Evolutionary conservation across 2,888 invertebrate genomes (phyloP).

Genomic region (Drosophila subsilvestris): DNA sequence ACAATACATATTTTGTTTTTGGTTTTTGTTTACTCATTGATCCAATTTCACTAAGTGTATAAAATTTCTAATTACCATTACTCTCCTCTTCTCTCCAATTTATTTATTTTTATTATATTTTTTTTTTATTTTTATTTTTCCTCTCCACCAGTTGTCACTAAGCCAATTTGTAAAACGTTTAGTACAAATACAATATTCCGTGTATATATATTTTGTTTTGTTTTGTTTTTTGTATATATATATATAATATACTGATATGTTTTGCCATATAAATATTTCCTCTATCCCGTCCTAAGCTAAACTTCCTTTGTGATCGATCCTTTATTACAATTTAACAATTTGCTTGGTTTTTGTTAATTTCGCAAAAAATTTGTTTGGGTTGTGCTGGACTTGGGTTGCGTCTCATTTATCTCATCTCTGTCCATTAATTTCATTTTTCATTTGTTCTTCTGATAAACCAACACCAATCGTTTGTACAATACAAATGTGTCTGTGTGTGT

Average conservation of each 20-base stretch:
- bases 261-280: conserved; percentile 71
- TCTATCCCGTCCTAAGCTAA: conserved; percentile 33
- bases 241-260: conserved; percentile 78
- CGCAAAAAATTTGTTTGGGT: conserved; percentile 33
- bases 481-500: conserved; percentile 51
- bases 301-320: conserved; percentile 19
- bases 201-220: conserved; percentile 57
- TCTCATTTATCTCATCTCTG: conserved; percentile 31
- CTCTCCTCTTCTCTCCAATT: conserved; percentile 1
- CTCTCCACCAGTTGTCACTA: conserved; percentile 52
- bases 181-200: conserved; percentile 79
- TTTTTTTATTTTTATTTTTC: conserved; percentile 45
- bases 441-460: conserved; percentile 47
- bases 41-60: conserved; percentile 72
- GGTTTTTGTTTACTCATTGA: conserved; percentile 35
- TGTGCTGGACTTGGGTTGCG: conserved; percentile 40
- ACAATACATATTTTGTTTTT: conserved; percentile 32
- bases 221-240: conserved; percentile 43
- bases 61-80: conserved; percentile 62
- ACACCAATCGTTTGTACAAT: conserved; percentile 61
- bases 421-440: conserved; percentile 1
- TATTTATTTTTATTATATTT: conserved; percentile 52
- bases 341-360: conserved; percentile 16
- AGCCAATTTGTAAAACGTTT: conserved; percentile 80
- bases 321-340: conserved; percentile 25